These are phyloP conservation scores for Torymus auratus DNA, from an alignment of 2,888 invertebrate genomes.

Conservation along the genomic window DNA sequence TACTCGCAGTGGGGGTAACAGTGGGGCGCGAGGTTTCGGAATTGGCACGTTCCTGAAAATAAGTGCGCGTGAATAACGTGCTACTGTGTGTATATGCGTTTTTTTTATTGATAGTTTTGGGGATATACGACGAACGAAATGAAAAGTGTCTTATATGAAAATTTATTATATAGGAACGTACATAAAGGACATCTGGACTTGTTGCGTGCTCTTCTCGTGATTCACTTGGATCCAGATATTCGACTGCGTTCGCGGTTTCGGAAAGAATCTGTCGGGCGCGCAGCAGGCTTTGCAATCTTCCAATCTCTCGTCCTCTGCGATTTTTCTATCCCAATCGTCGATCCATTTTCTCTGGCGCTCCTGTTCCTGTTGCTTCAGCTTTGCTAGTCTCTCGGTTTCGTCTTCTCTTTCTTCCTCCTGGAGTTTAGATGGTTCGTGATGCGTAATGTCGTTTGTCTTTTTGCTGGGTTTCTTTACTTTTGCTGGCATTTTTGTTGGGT, in stretches of 20 bases:
- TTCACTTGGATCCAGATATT: constrained; percentile 65
- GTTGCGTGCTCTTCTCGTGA: constrained; percentile 61
- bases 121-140: too few relatives aligned
- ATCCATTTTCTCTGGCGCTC: constrained; percentile 24
- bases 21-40: too few relatives aligned
- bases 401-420: constrained; percentile 37
- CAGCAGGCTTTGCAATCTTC: constrained; percentile 61
- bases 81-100: too few relatives aligned
- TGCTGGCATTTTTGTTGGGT: constrained; percentile 6
- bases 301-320: constrained; percentile 57
- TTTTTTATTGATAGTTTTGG: too few relatives aligned
- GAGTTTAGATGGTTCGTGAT: constrained; percentile 2
- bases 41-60: too few relatives aligned
- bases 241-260: constrained; percentile 61
- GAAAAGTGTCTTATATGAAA: background rate
- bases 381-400: background rate
- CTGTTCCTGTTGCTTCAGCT: constrained; percentile 15
- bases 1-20: too few relatives aligned
- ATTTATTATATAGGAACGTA: constrained; percentile 57
- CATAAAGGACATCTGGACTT: constrained; percentile 64
- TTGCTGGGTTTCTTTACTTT: constrained; percentile 10
- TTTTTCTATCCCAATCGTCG: constrained; percentile 39
- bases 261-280: constrained; percentile 51
- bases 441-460: background rate
- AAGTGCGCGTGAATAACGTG: too few relatives aligned